Evolutionary conservation across 2,888 invertebrate genomes (phyloP).

Genomic region (Drosophila lacicola): DNA sequence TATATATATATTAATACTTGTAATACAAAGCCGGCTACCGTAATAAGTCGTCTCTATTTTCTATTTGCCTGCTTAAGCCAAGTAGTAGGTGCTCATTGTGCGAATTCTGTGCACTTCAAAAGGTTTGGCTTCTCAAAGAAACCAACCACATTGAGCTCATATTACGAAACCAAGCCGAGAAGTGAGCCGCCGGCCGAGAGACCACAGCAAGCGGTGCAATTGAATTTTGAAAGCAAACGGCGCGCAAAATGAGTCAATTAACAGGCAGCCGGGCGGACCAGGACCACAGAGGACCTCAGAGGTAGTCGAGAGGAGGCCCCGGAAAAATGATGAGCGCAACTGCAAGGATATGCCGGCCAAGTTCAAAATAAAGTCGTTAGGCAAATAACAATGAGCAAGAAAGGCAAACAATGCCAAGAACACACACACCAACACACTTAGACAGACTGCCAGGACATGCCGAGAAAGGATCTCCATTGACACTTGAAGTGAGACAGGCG

Average conservation of each 20-base stretch:
- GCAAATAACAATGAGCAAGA: slow-evolving; percentile 53
- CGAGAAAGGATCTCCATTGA: slow-evolving; percentile 46
- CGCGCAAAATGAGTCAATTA: slow-evolving; percentile 77
- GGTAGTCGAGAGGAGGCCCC: slow-evolving; percentile 30
- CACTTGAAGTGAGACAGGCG: slow-evolving; percentile 68
- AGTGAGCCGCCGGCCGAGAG: slow-evolving; percentile 9
- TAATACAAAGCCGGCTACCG: slow-evolving; percentile 32
- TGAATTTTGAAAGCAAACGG: slow-evolving; percentile 68
- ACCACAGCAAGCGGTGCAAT: slow-evolving; percentile 36
- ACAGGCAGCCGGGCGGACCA: slow-evolving; percentile 25
- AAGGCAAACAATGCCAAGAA: slow-evolving; percentile 44
- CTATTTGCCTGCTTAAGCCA: slow-evolving; percentile 15
- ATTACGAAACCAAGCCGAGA: slow-evolving; percentile 37
- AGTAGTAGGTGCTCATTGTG: slow-evolving; percentile 34
- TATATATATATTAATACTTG: background rate
- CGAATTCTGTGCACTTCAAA: slow-evolving; percentile 14
- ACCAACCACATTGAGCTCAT: slow-evolving; percentile 39
- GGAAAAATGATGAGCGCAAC: slow-evolving; percentile 36
- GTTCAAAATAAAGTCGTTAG: slow-evolving; percentile 70
- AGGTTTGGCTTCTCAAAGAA: slow-evolving; percentile 36
- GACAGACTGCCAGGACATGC: slow-evolving; percentile 9
- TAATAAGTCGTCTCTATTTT: slow-evolving; percentile 39
- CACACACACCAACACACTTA: slow-evolving; percentile 11
- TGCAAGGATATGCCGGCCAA: slow-evolving; percentile 44
- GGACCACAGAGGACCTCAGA: slow-evolving; percentile 39